A percentile compares a stretch with the other conserved stretches of the same genome.
Evolutionary conservation across 2,113 vertebrate species (phyloP).

Genomic region (Cheilinus undulatus): DNA sequence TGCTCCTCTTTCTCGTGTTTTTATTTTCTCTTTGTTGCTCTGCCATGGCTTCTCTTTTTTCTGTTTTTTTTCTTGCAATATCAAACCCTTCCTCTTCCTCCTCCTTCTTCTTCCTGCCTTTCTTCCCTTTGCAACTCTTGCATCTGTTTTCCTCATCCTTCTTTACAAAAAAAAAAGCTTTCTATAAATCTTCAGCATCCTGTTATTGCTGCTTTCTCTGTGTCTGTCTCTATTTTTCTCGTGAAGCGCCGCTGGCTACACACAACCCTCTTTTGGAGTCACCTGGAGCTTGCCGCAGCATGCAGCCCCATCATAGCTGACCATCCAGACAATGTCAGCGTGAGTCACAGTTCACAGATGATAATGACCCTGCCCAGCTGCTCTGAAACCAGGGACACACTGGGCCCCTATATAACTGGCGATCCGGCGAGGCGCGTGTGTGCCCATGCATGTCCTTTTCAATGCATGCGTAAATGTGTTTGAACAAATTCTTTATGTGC

Average conservation of each 20-base stretch:
- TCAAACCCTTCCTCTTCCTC: constrained; percentile 38
- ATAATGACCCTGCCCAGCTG: constrained; percentile 65
- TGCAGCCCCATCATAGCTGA: constrained; percentile 60
- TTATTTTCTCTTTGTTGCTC: constrained; percentile 31
- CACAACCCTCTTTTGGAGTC: constrained; percentile 36
- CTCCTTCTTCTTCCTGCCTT: constrained; percentile 22
- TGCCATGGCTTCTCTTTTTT: constrained; percentile 13
- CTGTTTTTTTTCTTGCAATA: constrained; percentile 26
- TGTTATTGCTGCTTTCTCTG: constrained; percentile 10
- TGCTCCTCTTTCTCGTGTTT: constrained; percentile 18
- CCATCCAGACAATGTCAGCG: constrained; percentile 62
- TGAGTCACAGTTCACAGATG: constrained; percentile 68
- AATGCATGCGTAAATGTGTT: constrained; percentile 34
- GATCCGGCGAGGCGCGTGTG: constrained; percentile 6
- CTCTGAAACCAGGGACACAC: constrained; percentile 45
- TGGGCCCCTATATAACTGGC: constrained; percentile 23
- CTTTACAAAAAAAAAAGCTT: constrained; percentile 17
- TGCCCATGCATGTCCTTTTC: constrained; percentile 47
- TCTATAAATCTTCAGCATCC: constrained; percentile 21
- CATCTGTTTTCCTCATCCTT: constrained; percentile 48
- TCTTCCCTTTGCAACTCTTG: constrained; percentile 41
- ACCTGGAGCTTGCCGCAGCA: constrained; percentile 64
- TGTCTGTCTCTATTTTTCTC: constrained; percentile 26
- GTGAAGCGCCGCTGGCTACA: constrained; percentile 23
- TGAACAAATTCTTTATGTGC: constrained; percentile 11